Conservation (phyloP, 2,888 invertebrate species). For the Meteorus cinctellus region DNA sequence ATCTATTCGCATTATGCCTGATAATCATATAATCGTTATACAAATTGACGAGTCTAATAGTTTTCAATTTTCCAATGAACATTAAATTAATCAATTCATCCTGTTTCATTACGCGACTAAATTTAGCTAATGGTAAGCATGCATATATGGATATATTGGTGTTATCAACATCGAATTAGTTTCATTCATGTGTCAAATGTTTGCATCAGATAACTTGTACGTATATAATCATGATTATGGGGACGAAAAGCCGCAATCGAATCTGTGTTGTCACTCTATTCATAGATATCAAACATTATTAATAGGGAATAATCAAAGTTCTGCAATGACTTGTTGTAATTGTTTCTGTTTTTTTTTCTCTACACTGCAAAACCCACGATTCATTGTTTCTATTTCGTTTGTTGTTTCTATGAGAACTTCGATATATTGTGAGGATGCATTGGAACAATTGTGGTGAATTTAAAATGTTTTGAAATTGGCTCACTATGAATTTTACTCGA, state of each 20-base stretch:
- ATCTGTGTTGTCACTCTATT: not conserved
- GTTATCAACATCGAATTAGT: not conserved
- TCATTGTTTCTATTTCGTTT: no score
- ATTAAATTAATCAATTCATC: constrained; percentile 2
- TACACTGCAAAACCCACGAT: no score
- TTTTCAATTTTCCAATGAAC: not conserved
- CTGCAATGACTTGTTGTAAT: no score
- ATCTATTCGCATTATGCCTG: not conserved
- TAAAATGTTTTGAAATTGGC: no score
- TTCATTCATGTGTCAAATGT: not conserved
- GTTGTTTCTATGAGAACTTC: no score
- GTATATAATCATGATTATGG: not conserved
- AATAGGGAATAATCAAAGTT: no score
- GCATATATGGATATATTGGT: not conserved
- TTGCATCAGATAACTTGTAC: not conserved
- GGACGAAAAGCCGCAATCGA: not conserved
- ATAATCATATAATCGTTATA: not conserved
- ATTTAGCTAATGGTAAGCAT: not conserved
- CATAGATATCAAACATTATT: not conserved
- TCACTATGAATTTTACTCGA: no score
- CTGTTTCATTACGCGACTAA: not conserved
- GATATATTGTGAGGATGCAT: no score
- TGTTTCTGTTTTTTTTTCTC: not conserved
- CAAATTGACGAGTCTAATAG: not conserved
- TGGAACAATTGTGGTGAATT: no score